Evolutionary conservation across 2,797 vertebrate genomes (phyloP).

Genomic region (Gambusia yucatana): DNA sequence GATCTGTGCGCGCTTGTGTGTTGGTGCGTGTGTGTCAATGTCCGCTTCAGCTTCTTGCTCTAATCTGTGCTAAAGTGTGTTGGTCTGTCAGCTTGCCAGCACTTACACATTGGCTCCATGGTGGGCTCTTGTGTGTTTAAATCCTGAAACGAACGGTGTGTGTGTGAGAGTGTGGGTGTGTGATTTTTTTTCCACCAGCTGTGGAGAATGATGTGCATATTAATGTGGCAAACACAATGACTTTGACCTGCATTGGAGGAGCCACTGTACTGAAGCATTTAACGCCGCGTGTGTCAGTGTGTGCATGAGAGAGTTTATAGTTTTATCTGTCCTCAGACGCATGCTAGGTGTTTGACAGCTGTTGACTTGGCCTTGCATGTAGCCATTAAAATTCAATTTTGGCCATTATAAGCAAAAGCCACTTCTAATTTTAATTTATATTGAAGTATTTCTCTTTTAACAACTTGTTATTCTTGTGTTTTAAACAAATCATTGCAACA

Average conservation of each 20-base stretch:
- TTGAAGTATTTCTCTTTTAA: slow-evolving; percentile 21
- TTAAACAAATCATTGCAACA: no score
- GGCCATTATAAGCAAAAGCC: slow-evolving; percentile 52
- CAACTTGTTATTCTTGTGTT: background rate
- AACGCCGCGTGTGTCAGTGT: slow-evolving; percentile 40
- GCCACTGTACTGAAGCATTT: slow-evolving; percentile 59
- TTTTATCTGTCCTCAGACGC: slow-evolving; percentile 64
- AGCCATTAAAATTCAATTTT: slow-evolving; percentile 66
- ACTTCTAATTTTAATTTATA: slow-evolving; percentile 54
- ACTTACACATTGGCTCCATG: slow-evolving; percentile 56
- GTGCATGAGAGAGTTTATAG: slow-evolving; percentile 63
- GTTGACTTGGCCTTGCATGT: slow-evolving; percentile 67
- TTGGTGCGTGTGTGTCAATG: slow-evolving; percentile 24
- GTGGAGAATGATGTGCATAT: slow-evolving; percentile 69
- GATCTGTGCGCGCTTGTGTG: slow-evolving; percentile 42
- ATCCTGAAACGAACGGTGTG: slow-evolving; percentile 41
- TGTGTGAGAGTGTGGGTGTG: slow-evolving; percentile 51
- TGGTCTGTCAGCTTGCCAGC: slow-evolving; percentile 70
- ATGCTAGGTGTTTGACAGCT: slow-evolving; percentile 72
- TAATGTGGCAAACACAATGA: slow-evolving; percentile 68
- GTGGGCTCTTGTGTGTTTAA: slow-evolving; percentile 49
- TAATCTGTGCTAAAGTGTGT: slow-evolving; percentile 75
- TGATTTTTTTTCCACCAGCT: slow-evolving; percentile 61
- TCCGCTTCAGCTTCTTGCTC: slow-evolving; percentile 55
- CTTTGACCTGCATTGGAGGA: slow-evolving; percentile 68